Conservation (phyloP, 1,140 invertebrate species). For the Papilio machaon region DNA sequence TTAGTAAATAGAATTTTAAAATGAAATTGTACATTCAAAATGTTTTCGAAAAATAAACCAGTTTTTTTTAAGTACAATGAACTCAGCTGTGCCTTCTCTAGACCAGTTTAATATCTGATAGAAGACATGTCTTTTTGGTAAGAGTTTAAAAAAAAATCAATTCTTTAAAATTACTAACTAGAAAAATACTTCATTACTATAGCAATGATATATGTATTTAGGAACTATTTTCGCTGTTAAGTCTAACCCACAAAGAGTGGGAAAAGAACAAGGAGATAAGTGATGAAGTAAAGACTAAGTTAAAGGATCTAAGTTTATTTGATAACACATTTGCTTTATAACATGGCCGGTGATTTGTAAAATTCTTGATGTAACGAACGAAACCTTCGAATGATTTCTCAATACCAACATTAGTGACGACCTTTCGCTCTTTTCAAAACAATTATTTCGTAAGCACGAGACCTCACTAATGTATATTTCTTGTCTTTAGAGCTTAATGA, state of each 20-base stretch:
- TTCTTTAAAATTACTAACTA: neutral
- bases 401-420: neutral
- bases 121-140: neutral
- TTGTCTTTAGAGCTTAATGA: no score
- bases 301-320: no score
- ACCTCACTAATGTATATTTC: neutral
- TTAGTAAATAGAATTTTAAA: neutral
- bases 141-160: neutral
- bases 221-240: no score
- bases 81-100: neutral
- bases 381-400: neutral
- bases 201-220: no score
- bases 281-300: no score
- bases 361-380: neutral
- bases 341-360: neutral
- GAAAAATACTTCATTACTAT: no score
- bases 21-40: neutral
- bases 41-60: conserved; percentile 19
- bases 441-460: neutral
- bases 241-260: no score
- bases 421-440: neutral
- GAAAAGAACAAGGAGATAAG: no score
- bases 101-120: neutral
- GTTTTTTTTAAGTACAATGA: neutral
- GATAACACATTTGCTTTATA: neutral